Evolutionary conservation across 2,797 vertebrate species (phyloP).

Genomic region (Zalophus californianus): DNA sequence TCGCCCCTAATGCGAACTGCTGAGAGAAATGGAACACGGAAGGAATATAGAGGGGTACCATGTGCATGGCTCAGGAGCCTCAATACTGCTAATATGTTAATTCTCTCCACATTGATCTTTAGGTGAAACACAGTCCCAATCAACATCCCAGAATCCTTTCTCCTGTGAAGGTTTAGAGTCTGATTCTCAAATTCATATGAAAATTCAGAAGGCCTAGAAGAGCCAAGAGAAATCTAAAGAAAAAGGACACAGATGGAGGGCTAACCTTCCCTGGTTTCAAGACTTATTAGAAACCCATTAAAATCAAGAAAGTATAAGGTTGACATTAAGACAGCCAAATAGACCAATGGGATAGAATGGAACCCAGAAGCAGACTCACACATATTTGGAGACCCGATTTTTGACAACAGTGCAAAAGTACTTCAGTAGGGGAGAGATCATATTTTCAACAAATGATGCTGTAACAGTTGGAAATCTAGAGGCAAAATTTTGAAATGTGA

Average conservation of each 20-base stretch:
- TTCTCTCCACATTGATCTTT: not conserved
- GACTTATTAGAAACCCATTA: not conserved
- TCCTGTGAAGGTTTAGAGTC: not conserved
- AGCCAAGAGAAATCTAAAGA: not conserved
- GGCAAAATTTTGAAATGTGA: not conserved
- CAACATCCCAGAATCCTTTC: not conserved
- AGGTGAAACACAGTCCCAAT: not conserved
- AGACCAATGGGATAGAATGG: not conserved
- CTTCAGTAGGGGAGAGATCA: not conserved
- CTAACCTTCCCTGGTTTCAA: not conserved
- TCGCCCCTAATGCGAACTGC: not conserved
- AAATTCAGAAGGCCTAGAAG: not conserved
- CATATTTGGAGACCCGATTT: not conserved
- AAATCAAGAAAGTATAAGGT: not conserved
- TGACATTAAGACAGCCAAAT: not conserved
- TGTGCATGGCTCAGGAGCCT: not conserved
- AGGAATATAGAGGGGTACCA: not conserved
- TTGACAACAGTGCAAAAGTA: not conserved
- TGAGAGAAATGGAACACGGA: not conserved
- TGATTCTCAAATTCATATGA: not conserved
- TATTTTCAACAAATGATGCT: not conserved
- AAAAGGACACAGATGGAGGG: not conserved
- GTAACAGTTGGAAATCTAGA: not conserved
- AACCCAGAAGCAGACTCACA: not conserved
- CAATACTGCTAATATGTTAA: not conserved